These are phyloP conservation scores for Cheilosia variabilis DNA, from an alignment of 2,888 invertebrate genomes.

Conservation along the genomic window DNA sequence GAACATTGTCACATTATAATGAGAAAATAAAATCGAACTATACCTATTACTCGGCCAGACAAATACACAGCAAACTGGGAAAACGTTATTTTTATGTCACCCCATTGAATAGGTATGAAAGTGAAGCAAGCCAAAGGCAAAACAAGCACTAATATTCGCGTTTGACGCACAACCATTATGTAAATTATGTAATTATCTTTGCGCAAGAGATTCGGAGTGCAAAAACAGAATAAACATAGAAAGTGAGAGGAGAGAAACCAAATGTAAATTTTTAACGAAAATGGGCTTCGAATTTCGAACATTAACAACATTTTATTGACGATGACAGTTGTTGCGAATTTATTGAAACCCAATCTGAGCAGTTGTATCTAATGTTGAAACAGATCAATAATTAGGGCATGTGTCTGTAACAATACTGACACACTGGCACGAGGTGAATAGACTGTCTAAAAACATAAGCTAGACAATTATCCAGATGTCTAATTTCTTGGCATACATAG, in stretches of 20 bases:
- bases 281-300: not conserved
- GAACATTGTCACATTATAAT: no score
- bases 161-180: not conserved
- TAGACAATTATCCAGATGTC: no score
- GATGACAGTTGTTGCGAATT: not conserved
- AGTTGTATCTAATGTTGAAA: no score
- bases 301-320: not conserved
- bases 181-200: not conserved
- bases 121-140: not conserved
- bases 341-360: not conserved
- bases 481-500: no score
- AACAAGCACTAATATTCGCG: conserved; percentile 1
- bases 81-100: not conserved
- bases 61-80: no score
- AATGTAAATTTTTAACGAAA: conserved; percentile 13
- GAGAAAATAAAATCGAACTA: no score
- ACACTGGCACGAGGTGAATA: no score
- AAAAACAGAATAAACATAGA: conserved; percentile 11
- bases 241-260: conserved; percentile 18
- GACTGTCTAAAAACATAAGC: no score
- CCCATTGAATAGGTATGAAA: not conserved
- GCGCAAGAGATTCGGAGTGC: not conserved
- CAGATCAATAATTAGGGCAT: no score
- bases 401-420: no score
- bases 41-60: no score